A percentile compares a stretch with the other conserved stretches of the same genome.
These are phyloP conservation scores for Garra rufa DNA, from an alignment of 2,113 vertebrate genomes.

Conservation along the genomic window DNA sequence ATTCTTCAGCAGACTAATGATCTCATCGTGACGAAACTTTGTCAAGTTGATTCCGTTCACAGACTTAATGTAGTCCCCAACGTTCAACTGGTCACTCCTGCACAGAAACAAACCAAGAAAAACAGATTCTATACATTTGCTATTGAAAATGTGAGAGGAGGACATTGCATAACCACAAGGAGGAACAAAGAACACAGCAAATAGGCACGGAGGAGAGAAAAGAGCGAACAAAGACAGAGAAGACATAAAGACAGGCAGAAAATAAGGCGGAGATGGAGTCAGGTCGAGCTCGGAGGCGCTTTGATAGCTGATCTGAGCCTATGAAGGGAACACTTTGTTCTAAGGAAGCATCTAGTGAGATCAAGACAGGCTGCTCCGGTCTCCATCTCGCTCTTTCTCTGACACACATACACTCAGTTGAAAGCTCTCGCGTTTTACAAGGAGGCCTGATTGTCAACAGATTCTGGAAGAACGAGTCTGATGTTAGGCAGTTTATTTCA, in stretches of 20 bases:
- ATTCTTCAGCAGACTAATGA: slow-evolving; percentile 97
- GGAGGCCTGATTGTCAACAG: slow-evolving; percentile 27
- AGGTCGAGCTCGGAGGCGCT: slow-evolving; percentile 8
- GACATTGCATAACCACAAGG: background rate
- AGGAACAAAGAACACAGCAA: background rate
- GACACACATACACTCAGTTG: slow-evolving; percentile 3
- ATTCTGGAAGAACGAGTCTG: slow-evolving; percentile 36
- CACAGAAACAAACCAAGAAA: slow-evolving; percentile 43
- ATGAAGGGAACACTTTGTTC: slow-evolving; percentile 39
- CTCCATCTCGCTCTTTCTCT: background rate
- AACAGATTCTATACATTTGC: background rate
- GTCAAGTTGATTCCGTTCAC: slow-evolving; percentile 98
- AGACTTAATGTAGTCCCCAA: slow-evolving; percentile 97
- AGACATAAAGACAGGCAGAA: slow-evolving; percentile 9
- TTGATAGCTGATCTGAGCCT: slow-evolving; percentile 45
- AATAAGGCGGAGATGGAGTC: background rate
- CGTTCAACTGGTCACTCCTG: slow-evolving; percentile 97
- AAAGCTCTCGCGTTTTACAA: slow-evolving; percentile 30
- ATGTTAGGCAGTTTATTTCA: slow-evolving; percentile 44
- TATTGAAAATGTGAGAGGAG: background rate
- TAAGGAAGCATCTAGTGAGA: slow-evolving; percentile 34
- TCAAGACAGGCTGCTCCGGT: background rate
- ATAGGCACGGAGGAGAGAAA: background rate
- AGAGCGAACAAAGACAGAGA: background rate
- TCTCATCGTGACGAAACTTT: slow-evolving; percentile 97